phyloP scores from a whole-genome alignment of 1,140 invertebrate species.

The Sycophaga agraensis region DNA sequence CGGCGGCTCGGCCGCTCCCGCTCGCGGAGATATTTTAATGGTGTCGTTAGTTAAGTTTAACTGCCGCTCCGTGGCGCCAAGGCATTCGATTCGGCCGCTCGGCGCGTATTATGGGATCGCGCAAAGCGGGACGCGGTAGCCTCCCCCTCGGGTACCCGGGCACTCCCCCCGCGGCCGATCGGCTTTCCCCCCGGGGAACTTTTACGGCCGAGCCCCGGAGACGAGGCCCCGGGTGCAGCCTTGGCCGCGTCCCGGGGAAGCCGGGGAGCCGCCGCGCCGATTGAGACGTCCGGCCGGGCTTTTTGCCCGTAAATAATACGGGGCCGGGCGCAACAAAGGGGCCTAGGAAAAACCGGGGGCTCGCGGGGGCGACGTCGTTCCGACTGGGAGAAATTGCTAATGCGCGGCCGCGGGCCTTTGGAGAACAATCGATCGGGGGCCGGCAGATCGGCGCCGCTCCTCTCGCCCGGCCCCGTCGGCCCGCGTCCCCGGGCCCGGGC shows the following conservation, averaged over 20 bases:
- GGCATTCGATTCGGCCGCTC: conserved; percentile 37
- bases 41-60: conserved; percentile 47
- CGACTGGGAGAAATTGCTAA: no score
- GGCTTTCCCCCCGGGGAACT: conserved; percentile 23
- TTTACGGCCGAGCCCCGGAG: conserved; percentile 25
- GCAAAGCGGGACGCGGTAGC: conserved; percentile 24
- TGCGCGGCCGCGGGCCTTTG: conserved; percentile 32
- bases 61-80: conserved; percentile 37
- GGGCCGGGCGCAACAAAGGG: no score
- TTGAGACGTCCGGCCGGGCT: no score
- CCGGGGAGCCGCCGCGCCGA: no score
- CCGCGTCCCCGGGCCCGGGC: conserved; percentile 38
- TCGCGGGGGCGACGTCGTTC: no score
- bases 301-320: no score
- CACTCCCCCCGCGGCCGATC: conserved; percentile 1
- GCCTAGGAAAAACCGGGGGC: no score
- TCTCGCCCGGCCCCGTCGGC: conserved; percentile 23
- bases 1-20: neutral
- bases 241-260: no score
- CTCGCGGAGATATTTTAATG: conserved; percentile 43
- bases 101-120: conserved; percentile 30
- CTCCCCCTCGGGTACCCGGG: conserved; percentile 12
- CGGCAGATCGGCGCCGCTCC: conserved; percentile 35
- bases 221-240: conserved; percentile 7
- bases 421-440: conserved; percentile 50